phyloP scores from a whole-genome alignment of 1,140 invertebrate species.

The Drosophila lini region DNA sequence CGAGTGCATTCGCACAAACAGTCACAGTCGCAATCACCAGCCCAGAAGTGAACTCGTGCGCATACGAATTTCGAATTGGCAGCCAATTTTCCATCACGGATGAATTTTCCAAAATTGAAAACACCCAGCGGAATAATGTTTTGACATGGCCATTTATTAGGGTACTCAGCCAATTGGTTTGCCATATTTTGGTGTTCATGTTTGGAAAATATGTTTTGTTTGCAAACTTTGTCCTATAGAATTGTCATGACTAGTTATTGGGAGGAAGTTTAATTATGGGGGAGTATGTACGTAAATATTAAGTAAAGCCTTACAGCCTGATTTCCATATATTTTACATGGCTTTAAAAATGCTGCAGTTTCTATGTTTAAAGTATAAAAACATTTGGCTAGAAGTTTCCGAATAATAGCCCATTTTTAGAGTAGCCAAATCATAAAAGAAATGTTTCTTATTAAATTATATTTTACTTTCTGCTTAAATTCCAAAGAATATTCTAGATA shows the following conservation, averaged over 20 bases:
- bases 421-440: background rate
- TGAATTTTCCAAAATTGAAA: conserved; percentile 19
- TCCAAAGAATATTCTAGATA: background rate
- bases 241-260: background rate
- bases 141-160: conserved; percentile 21
- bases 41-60: conserved; percentile 28
- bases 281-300: background rate
- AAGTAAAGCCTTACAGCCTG: background rate
- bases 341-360: background rate
- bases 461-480: background rate
- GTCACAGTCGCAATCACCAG: conserved; percentile 19
- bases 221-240: background rate
- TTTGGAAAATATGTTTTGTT: background rate
- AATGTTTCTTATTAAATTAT: too few relatives aligned
- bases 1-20: conserved; percentile 31
- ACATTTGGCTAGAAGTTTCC: background rate
- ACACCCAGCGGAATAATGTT: conserved; percentile 12
- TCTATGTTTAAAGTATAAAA: too few relatives aligned
- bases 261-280: background rate
- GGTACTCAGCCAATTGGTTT: conserved; percentile 18
- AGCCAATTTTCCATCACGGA: conserved; percentile 25
- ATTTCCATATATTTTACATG: background rate
- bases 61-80: conserved; percentile 8
- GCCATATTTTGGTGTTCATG: conserved; percentile 7
- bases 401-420: background rate